A percentile compares a stretch with the other conserved stretches of the same genome.
phyloP scores from a whole-genome alignment of 2,797 vertebrate genomes.

The Parauchenoglanis ngamensis region DNA sequence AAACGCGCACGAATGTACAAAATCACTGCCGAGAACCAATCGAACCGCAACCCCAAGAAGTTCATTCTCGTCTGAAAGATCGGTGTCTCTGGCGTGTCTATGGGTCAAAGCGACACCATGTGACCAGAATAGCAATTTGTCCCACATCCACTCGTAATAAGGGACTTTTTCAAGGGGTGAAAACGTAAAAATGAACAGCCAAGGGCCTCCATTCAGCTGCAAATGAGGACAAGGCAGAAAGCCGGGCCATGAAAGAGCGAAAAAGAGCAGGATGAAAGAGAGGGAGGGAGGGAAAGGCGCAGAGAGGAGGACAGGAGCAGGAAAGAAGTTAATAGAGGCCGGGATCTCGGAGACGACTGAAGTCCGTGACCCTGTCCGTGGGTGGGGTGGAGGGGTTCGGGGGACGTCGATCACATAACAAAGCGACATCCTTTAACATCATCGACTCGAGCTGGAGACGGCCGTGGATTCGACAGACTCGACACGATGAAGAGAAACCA shows the following conservation, averaged over 20 bases:
- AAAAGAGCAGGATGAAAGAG: constrained; percentile 55
- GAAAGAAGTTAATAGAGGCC: constrained; percentile 53
- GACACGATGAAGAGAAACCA: background rate
- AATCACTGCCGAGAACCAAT: constrained; percentile 1
- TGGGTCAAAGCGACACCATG: constrained; percentile 46
- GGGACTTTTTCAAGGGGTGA: constrained; percentile 40
- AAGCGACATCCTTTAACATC: background rate
- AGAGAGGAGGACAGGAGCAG: constrained; percentile 47
- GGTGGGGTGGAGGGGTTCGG: rapidly evolving
- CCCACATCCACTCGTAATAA: constrained; percentile 44
- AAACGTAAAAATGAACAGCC: constrained; percentile 60
- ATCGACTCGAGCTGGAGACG: background rate
- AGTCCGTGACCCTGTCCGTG: constrained; percentile 33
- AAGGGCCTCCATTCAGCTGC: constrained; percentile 54
- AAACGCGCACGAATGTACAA: constrained; percentile 1
- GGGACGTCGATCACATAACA: background rate
- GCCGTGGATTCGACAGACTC: background rate
- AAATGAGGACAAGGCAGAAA: constrained; percentile 60
- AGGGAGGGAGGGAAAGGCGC: constrained; percentile 49
- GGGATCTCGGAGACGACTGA: constrained; percentile 44
- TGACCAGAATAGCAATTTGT: constrained; percentile 55
- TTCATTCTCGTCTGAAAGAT: constrained; percentile 40
- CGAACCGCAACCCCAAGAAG: constrained; percentile 18
- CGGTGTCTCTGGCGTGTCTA: constrained; percentile 19
- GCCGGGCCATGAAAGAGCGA: constrained; percentile 46